Percentiles rank a stretch among this genome's conserved stretches.
These are phyloP conservation scores for Drosophila pallidifrons DNA, from an alignment of 1,140 invertebrate genomes.

Conservation along the genomic window DNA sequence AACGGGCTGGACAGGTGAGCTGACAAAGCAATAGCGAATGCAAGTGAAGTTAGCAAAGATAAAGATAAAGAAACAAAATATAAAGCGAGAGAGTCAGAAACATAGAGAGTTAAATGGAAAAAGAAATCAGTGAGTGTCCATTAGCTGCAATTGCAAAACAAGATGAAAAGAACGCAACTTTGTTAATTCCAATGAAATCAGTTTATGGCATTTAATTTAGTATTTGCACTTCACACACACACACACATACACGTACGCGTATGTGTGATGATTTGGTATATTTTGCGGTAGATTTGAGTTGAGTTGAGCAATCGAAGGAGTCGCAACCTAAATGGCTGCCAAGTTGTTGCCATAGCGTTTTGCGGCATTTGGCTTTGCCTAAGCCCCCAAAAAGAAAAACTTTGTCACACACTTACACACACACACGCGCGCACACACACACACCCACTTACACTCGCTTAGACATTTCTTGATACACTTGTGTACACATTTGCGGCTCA, in stretches of 20 bases:
- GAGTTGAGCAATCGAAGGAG: neutral
- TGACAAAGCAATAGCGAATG: neutral
- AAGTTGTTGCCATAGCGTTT: conserved; percentile 54
- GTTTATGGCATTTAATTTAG: conserved; percentile 2
- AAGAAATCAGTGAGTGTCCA: neutral
- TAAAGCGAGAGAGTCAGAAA: neutral
- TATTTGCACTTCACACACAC: neutral
- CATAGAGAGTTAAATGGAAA: neutral
- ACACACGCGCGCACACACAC: neutral
- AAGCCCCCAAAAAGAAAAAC: conserved; percentile 24
- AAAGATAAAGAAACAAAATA: neutral
- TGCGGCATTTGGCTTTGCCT: conserved; percentile 28
- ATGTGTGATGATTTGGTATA: conserved; percentile 1
- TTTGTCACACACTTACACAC: conserved; percentile 4
- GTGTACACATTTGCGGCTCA: conserved; percentile 79
- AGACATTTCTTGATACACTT: conserved; percentile 32
- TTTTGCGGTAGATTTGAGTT: neutral
- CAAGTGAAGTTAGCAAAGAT: neutral
- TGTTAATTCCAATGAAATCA: conserved; percentile 22
- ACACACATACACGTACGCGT: neutral
- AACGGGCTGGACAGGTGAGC: neutral
- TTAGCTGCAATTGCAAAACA: conserved; percentile 10
- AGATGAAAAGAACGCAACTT: conserved; percentile 17
- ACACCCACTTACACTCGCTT: neutral
- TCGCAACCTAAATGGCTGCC: conserved; percentile 1